phyloP scores from a whole-genome alignment of 2,797 vertebrate genomes.

The Eurystomus glaucurus region DNA sequence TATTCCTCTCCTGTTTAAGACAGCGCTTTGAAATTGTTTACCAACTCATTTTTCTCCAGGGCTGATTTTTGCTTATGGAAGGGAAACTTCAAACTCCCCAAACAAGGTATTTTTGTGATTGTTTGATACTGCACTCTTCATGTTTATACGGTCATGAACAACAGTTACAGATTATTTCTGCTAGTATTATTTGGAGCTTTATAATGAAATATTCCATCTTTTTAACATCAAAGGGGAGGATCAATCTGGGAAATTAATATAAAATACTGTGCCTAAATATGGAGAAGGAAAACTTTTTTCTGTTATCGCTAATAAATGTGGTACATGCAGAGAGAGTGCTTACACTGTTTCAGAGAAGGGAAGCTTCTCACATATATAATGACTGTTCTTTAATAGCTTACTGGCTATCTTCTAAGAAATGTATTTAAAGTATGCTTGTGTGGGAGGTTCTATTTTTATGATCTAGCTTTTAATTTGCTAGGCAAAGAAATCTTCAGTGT shows the following conservation, averaged over 20 bases:
- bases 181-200: not conserved
- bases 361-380: not conserved
- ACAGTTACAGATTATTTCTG: not conserved
- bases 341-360: not conserved
- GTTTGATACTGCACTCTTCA: not conserved
- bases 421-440: conserved; percentile 31
- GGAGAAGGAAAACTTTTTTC: not conserved
- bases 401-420: conserved; percentile 34
- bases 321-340: not conserved
- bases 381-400: not conserved
- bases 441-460: conserved; percentile 55
- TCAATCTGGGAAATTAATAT: not conserved
- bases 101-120: not conserved
- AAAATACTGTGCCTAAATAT: not conserved
- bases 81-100: not conserved
- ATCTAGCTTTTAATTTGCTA: not conserved
- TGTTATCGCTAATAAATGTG: not conserved
- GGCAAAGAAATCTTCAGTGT: not conserved
- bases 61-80: not conserved
- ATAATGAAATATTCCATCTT: not conserved
- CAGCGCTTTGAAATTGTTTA: not conserved
- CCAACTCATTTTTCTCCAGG: not conserved
- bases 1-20: not conserved
- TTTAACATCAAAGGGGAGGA: not conserved
- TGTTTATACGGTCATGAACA: not conserved